phyloP scores from a whole-genome alignment of 2,888 invertebrate species.

The Euphydryas editha region DNA sequence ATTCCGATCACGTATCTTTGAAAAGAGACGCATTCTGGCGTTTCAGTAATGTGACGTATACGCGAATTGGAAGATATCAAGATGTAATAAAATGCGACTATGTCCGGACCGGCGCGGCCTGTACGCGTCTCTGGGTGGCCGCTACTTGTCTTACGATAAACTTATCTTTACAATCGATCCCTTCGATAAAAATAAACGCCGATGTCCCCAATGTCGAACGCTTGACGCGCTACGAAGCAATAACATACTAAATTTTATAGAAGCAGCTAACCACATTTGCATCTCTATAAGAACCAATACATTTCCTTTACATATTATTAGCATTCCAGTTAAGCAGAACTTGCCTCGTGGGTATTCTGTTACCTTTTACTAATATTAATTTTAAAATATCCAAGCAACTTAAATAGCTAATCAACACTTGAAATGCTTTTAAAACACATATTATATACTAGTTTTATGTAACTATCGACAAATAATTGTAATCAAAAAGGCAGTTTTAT shows the following conservation, averaged over 20 bases:
- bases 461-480: background rate
- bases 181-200: conserved; percentile 77
- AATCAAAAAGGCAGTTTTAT: background rate
- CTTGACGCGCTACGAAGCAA: conserved; percentile 75
- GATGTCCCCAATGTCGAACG: conserved; percentile 68
- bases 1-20: conserved; percentile 28
- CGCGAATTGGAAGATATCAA: conserved; percentile 77
- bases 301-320: conserved; percentile 73
- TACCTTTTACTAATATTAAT: conserved; percentile 32
- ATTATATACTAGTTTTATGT: conserved; percentile 4
- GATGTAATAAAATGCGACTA: conserved; percentile 79
- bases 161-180: conserved; percentile 82
- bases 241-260: conserved; percentile 78
- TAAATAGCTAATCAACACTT: conserved; percentile 19
- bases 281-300: conserved; percentile 75
- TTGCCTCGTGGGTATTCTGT: conserved; percentile 42
- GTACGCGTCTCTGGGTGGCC: conserved; percentile 70
- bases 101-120: conserved; percentile 53
- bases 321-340: conserved; percentile 60
- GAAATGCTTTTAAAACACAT: conserved; percentile 12
- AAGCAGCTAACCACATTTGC: conserved; percentile 72
- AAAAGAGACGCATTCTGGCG: conserved; percentile 15
- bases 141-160: conserved; percentile 82
- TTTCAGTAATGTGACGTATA: conserved; percentile 77
- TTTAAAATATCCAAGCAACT: conserved; percentile 29